These are phyloP conservation scores for Neodontobutis hainanensis DNA, from an alignment of 2,113 vertebrate species.

Conservation along the genomic window DNA sequence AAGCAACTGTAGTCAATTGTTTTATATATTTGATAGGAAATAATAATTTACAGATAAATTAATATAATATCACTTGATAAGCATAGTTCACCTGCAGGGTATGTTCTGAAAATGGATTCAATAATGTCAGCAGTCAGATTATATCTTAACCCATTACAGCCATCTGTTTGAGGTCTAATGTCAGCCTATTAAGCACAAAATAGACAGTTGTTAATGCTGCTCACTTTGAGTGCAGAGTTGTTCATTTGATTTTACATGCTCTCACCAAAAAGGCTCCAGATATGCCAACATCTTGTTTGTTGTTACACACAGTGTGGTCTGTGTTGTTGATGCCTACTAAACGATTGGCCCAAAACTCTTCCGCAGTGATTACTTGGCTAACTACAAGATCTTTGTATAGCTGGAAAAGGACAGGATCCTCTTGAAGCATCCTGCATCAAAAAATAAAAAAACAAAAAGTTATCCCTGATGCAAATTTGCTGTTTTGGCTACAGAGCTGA, in stretches of 20 bases:
- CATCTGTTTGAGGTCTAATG: constrained; percentile 96
- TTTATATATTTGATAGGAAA: not conserved
- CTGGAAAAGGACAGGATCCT: constrained; percentile 98
- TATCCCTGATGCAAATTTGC: not conserved
- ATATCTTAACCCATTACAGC: constrained; percentile 96
- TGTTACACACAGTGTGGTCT: constrained; percentile 80
- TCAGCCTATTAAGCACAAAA: constrained; percentile 84
- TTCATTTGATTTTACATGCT: not conserved
- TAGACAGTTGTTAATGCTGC: not conserved
- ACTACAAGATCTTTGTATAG: constrained; percentile 99
- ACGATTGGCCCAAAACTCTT: constrained; percentile 98
- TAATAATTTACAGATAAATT: not conserved
- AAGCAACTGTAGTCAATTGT: constrained; percentile 11
- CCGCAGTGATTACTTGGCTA: constrained; percentile 97
- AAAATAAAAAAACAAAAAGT: constrained; percentile 16
- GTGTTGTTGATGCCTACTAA: constrained; percentile 86
- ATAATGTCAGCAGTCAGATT: constrained; percentile 98
- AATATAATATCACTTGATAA: not conserved
- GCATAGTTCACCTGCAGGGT: constrained; percentile 88
- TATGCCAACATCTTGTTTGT: constrained; percentile 97
- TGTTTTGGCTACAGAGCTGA: no score
- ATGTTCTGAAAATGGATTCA: constrained; percentile 98
- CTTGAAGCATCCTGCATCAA: constrained; percentile 93
- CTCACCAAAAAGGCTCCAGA: constrained; percentile 97
- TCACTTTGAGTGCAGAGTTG: not conserved